Percentiles rank a stretch among this genome's conserved stretches.
These are phyloP conservation scores for Drosophila arawakana DNA, from an alignment of 1,140 invertebrate genomes.

Conservation along the genomic window DNA sequence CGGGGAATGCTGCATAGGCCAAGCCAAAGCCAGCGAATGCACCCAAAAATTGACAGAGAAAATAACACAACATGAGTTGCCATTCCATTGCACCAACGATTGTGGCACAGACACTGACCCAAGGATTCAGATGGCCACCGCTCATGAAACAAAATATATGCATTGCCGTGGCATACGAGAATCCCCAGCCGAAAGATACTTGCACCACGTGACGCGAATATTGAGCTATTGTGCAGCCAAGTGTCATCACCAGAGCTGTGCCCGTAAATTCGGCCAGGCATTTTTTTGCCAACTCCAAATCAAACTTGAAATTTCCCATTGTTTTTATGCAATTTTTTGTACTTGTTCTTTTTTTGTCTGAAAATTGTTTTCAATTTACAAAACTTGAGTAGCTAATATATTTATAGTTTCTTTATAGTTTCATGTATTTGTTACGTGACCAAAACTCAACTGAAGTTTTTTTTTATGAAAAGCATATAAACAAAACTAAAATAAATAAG, in stretches of 20 bases:
- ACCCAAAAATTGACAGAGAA: conserved; percentile 22
- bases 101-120: conserved; percentile 19
- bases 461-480: not conserved
- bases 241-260: conserved; percentile 16
- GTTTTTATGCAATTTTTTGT: not conserved
- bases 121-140: conserved; percentile 39
- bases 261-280: conserved; percentile 26
- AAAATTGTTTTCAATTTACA: no score
- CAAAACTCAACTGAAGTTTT: not conserved
- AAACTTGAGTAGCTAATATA: no score
- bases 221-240: conserved; percentile 22
- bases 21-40: not conserved
- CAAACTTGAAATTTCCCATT: conserved; percentile 33
- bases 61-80: conserved; percentile 23
- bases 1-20: not conserved
- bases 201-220: not conserved
- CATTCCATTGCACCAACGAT: conserved; percentile 26
- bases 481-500: not conserved
- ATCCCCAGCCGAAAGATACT: conserved; percentile 16
- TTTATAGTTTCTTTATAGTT: not conserved
- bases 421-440: not conserved
- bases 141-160: conserved; percentile 29
- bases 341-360: not conserved
- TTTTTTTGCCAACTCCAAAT: conserved; percentile 12
- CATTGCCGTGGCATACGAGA: conserved; percentile 11